Evolutionary conservation across 1,140 invertebrate genomes (phyloP).

Genomic region (Paramacrobiotus metropolitanus): DNA sequence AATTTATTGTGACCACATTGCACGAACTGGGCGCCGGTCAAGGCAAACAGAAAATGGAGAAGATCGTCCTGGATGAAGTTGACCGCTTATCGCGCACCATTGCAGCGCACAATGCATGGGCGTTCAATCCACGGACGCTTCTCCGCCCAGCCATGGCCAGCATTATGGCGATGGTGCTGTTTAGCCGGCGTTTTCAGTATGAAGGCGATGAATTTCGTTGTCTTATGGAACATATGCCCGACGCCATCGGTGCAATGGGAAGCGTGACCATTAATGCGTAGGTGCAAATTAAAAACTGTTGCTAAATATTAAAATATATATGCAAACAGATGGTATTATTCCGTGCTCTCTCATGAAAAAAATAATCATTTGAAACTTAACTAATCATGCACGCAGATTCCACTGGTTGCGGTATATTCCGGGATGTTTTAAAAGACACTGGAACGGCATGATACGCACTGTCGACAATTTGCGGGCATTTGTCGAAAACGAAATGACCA

Average conservation of each 20-base stretch:
- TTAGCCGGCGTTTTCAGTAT: not conserved
- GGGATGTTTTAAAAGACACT: too few species aligned
- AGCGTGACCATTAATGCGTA: too few species aligned
- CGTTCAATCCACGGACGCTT: not conserved
- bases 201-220: not conserved
- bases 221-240: not conserved
- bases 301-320: too few species aligned
- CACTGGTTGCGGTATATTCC: too few species aligned
- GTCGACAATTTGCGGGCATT: too few species aligned
- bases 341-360: too few species aligned
- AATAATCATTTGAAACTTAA: too few species aligned
- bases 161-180: not conserved
- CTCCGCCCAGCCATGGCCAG: not conserved
- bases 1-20: not conserved
- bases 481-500: too few species aligned
- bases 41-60: not conserved
- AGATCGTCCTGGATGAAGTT: not conserved
- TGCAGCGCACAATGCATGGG: not conserved
- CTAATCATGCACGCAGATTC: too few species aligned
- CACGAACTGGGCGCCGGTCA: not conserved
- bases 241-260: not conserved
- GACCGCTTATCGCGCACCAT: not conserved
- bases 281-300: too few species aligned
- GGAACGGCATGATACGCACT: too few species aligned
- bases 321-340: too few species aligned